Base-by-base conservation (phyloP, 2,113 vertebrate species). In the Callionymus lyra region DNA sequence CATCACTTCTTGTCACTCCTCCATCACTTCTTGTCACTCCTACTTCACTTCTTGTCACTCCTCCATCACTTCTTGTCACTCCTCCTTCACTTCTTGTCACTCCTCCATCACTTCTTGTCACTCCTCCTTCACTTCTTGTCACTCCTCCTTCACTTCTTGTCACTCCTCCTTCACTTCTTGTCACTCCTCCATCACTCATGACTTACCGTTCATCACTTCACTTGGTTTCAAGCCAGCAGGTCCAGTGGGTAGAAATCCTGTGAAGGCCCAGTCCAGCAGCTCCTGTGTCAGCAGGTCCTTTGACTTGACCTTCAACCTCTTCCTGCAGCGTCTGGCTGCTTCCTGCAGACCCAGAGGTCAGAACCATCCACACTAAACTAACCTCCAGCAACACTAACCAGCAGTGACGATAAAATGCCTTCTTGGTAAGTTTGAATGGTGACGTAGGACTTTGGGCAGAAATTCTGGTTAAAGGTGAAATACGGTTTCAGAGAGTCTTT, bases 251-350 rank as follows among this genome's bases (percentile, higher is more conserved):
- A 77, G 82, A 59, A 97, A 96, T 18, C 90, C 91, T 0, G 70
- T 80, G 0, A 87, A 59, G 0, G 93, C 93, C 93, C 93, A 97
- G 44, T 93, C 84, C 0, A 97, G 11, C 90, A 94, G 86, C 44
- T 82, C 79, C 57, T 76, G 85, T 56, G 93, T 77, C 38, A 87
- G 74, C 9, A 9, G 31, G 17, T 53, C 35, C 16, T 83, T 81
- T 0, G 77, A 78, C 0, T 72, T 50, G 0, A 47, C 5, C 2
- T 84, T 15, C 44, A 96, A 94, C 0, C 59, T 69, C 66, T 88
- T 90, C 19, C 76, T 65, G 0, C 87, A 85, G 1, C 92, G 84
- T 4, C 61, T 63, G 16, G 87, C 83, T 2, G 89, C 90, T 35
- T 90, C 86, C 93, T 97, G 49, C 12, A 40, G 38, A 21, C 12